Percentiles rank a stretch among this genome's conserved stretches.
Evolutionary conservation across 2,113 vertebrate genomes (phyloP).

Genomic region (Ranitomeya imitator): DNA sequence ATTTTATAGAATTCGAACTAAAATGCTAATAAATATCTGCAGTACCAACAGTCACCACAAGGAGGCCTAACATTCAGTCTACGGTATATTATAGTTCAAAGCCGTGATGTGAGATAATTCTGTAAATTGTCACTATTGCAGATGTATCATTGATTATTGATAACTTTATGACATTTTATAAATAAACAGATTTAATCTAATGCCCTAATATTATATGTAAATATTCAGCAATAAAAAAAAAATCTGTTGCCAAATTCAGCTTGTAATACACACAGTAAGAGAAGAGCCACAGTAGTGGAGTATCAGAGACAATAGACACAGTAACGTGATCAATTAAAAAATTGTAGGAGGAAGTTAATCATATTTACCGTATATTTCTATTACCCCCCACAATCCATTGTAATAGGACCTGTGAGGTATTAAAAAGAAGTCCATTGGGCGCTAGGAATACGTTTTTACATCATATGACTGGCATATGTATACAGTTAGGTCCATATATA

Average conservation of each 20-base stretch:
- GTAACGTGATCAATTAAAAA: too few species aligned
- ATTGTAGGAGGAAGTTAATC: too few species aligned
- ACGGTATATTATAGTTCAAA: background rate
- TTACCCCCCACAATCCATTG: too few species aligned
- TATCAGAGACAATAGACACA: too few species aligned
- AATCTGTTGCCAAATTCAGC: background rate
- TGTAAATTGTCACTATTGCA: background rate
- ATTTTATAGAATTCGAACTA: background rate
- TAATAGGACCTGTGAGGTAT: too few species aligned
- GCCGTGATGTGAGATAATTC: background rate
- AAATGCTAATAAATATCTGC: background rate
- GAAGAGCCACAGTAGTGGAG: too few species aligned
- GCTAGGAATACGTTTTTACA: too few species aligned
- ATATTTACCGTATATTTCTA: too few species aligned
- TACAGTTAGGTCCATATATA: too few species aligned
- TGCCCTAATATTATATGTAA: background rate
- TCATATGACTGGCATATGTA: background rate
- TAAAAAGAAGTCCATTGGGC: too few species aligned
- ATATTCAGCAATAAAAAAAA: background rate
- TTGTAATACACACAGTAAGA: too few species aligned
- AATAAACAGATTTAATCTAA: background rate
- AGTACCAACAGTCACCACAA: background rate
- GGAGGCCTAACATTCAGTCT: background rate
- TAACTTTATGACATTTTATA: background rate
- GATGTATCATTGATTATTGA: background rate